Evolutionary conservation across 2,113 vertebrate species (phyloP).

Genomic region (Calyptommatus sinebrachiatus): DNA sequence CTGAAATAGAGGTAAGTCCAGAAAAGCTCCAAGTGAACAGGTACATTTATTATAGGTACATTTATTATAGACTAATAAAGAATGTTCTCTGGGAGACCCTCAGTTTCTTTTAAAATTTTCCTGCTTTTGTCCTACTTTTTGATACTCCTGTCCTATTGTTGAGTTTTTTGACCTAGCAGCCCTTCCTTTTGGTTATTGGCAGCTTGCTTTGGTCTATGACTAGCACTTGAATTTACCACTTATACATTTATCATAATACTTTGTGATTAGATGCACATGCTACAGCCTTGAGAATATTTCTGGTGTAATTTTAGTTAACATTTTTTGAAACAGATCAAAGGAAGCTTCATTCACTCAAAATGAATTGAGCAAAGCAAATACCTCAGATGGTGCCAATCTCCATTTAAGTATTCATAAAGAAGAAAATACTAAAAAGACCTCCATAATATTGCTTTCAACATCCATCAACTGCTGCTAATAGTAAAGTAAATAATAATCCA

Average conservation of each 20-base stretch:
- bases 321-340: not conserved
- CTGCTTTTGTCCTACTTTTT: too few species aligned
- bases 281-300: not conserved
- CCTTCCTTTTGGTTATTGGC: not conserved
- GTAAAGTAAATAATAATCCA: conserved; percentile 4
- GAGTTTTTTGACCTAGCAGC: too few species aligned
- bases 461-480: not conserved
- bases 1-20: too few species aligned
- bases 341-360: not conserved
- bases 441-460: not conserved
- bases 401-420: conserved; percentile 6
- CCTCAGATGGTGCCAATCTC: not conserved
- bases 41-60: too few species aligned
- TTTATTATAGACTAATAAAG: too few species aligned
- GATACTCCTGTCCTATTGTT: too few species aligned
- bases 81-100: too few species aligned
- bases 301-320: not conserved
- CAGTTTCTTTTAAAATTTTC: too few species aligned
- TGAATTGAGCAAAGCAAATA: conserved; percentile 3
- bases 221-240: not conserved
- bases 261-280: not conserved
- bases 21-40: too few species aligned
- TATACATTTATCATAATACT: not conserved
- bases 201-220: too few species aligned
- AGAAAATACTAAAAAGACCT: not conserved